phyloP scores from a whole-genome alignment of 23 tunicate genomes.

The Styela plicata region DNA sequence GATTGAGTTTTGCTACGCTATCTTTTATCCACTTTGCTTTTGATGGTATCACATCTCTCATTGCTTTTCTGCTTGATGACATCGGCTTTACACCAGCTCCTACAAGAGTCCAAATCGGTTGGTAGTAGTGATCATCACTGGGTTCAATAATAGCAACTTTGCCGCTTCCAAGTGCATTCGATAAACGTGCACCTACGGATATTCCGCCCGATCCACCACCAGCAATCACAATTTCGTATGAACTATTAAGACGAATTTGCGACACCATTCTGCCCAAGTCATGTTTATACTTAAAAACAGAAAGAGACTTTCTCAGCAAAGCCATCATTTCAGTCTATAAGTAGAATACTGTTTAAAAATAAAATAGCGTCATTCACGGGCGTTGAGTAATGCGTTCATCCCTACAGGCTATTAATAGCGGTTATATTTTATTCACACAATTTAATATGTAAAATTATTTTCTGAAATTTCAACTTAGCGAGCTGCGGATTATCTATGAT shows the following conservation, averaged over 20 bases:
- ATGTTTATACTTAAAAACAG: neutral
- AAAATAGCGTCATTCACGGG: too few species aligned
- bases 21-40: constrained; percentile 70
- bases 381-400: too few species aligned
- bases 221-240: constrained; percentile 86
- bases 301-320: neutral
- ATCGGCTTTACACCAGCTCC: constrained; percentile 89
- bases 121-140: constrained; percentile 80
- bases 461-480: too few species aligned
- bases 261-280: neutral
- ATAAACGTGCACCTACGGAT: constrained; percentile 71
- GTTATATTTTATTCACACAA: too few species aligned
- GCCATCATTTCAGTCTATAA: too few species aligned
- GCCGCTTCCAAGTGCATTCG: constrained; percentile 67
- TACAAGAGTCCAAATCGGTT: constrained; percentile 95
- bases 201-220: constrained; percentile 97
- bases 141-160: constrained; percentile 90
- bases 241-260: neutral
- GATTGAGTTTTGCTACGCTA: constrained; percentile 52
- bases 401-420: too few species aligned
- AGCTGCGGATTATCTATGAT: too few species aligned
- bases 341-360: too few species aligned
- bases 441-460: too few species aligned
- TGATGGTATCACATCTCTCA: constrained; percentile 77
- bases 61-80: constrained; percentile 46